phyloP scores from a whole-genome alignment of 92 coral and sea anemone genomes.

The Plumapathes pennacea region DNA sequence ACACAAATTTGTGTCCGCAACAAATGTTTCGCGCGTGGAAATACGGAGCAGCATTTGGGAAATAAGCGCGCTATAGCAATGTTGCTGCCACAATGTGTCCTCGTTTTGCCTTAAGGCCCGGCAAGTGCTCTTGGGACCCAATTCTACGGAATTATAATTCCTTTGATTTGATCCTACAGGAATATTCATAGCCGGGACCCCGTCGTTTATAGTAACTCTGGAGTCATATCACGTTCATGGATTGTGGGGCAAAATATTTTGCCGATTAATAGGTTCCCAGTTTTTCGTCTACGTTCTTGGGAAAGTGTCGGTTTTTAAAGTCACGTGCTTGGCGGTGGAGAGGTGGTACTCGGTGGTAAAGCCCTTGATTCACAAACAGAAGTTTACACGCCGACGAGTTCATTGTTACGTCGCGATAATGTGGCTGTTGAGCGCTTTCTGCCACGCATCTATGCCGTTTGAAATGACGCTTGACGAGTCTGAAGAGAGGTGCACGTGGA shows the following conservation, averaged over 20 bases:
- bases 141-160: too few species aligned
- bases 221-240: slow-evolving; percentile 49
- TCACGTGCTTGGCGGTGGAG: slow-evolving; percentile 73
- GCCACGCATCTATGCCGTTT: slow-evolving; percentile 34
- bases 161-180: slow-evolving; percentile 15
- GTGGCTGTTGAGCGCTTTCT: slow-evolving; percentile 44
- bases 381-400: slow-evolving; percentile 33
- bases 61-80: too few species aligned
- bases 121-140: too few species aligned
- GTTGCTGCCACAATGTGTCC: too few species aligned
- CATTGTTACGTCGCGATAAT: slow-evolving; percentile 24
- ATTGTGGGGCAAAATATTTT: slow-evolving; percentile 47
- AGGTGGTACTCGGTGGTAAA: slow-evolving; percentile 76
- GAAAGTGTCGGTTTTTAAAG: slow-evolving; percentile 55
- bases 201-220: slow-evolving; percentile 43
- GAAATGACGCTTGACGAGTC: slow-evolving; percentile 48
- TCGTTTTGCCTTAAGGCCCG: too few species aligned
- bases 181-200: slow-evolving; percentile 49
- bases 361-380: slow-evolving; percentile 49
- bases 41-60: too few species aligned
- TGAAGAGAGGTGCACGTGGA: slow-evolving; percentile 41
- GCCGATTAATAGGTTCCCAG: slow-evolving; percentile 76
- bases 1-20: too few species aligned
- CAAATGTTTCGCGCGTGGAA: too few species aligned
- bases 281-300: slow-evolving; percentile 64